A percentile compares a stretch with the other conserved stretches of the same genome.
Evolutionary conservation across 1,140 invertebrate species (phyloP).

Genomic region (Homarus americanus): DNA sequence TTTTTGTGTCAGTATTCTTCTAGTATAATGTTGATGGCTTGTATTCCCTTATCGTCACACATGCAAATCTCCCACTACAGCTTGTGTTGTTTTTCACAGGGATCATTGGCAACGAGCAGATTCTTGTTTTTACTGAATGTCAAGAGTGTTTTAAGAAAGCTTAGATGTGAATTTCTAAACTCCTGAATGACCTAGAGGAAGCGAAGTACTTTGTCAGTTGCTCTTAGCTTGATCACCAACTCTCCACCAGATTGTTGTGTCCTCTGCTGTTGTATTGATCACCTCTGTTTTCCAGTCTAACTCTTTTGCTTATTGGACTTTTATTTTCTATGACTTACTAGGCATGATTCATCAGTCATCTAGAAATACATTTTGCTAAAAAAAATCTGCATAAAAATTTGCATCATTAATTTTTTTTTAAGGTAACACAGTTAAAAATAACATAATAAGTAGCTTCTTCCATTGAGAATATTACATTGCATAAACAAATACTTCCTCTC

Average conservation of each 20-base stretch:
- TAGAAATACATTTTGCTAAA: neutral
- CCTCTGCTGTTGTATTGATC: constrained; percentile 1
- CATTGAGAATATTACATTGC: neutral
- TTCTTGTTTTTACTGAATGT: neutral
- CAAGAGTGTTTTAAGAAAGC: neutral
- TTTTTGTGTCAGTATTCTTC: constrained; percentile 1
- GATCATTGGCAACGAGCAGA: neutral
- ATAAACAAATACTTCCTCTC: neutral
- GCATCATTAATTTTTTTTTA: neutral
- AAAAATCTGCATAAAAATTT: neutral
- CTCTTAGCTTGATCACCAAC: neutral
- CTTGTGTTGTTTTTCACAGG: neutral
- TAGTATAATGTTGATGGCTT: constrained; percentile 10
- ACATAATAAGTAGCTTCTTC: neutral
- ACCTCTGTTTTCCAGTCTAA: neutral
- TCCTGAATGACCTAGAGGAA: neutral
- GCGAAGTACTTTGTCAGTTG: neutral
- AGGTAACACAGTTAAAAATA: neutral
- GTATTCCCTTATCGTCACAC: neutral
- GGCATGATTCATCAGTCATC: neutral
- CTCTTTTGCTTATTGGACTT: neutral
- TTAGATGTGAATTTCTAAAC: neutral
- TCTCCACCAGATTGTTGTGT: neutral
- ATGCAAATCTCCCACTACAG: neutral
- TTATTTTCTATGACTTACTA: neutral